These are phyloP conservation scores for Drosophila sturtevanti DNA, from an alignment of 1,140 invertebrate genomes.

Conservation along the genomic window DNA sequence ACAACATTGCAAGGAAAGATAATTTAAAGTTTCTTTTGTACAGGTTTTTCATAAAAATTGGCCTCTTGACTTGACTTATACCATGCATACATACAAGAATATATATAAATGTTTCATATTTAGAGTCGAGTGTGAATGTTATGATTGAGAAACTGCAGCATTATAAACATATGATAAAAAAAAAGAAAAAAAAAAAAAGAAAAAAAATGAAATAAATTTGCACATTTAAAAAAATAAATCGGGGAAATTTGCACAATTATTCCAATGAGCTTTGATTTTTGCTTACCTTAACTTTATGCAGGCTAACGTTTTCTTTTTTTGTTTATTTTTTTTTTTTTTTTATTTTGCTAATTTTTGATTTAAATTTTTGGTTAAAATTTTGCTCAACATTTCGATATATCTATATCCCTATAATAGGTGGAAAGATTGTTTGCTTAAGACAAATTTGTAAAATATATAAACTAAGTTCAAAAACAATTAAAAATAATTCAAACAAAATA, in stretches of 20 bases:
- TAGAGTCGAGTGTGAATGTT: not conserved
- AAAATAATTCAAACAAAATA: not conserved
- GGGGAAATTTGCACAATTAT: not conserved
- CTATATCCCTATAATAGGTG: not conserved
- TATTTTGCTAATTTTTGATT: not conserved
- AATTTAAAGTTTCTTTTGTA: no score
- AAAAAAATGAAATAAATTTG: not conserved
- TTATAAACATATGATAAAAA: not conserved
- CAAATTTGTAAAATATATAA: not conserved
- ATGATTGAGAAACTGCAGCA: not conserved
- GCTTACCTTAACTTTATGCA: not conserved
- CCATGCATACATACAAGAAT: constrained; percentile 16
- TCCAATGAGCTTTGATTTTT: not conserved
- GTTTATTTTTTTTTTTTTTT: not conserved
- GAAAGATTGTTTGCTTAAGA: not conserved
- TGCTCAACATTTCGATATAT: not conserved
- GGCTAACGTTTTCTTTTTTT: not conserved
- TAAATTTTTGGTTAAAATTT: not conserved
- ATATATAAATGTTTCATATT: constrained; percentile 1
- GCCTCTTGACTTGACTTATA: not conserved
- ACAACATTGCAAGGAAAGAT: no score
- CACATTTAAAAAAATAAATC: not conserved
- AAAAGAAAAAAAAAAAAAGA: not conserved
- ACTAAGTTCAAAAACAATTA: not conserved
- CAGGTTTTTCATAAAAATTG: no score